Base-by-base conservation (phyloP, 2,797 vertebrate genomes). In the Rallus crepitans region DNA sequence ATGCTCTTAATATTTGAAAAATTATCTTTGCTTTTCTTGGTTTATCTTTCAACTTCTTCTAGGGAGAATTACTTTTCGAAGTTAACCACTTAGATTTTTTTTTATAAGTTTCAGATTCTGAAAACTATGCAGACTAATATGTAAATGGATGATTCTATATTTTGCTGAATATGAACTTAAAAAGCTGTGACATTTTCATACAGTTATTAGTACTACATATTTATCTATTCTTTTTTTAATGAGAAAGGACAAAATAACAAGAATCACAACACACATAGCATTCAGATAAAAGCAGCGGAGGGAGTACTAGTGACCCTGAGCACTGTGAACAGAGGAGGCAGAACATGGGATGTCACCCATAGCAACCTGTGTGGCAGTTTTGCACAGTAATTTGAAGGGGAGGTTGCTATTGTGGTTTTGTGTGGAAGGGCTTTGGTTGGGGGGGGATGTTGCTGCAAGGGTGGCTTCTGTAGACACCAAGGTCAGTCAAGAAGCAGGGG, bases 251-350 rank as follows among this genome's bases (percentile, higher is more conserved):
- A 76, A 82, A 63, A 78, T 30, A 75, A 21, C 9, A 63, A 70
- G 28, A 61, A 68, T n/a, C 31, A 31, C 1, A 1, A 7, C 3
- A 45, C 20, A 37, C 4, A 33, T 5, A 52, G 1, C 12, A 52
- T 52, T 15, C 24, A 50, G 50, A 50, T 15, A 50, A 50, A 50
- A 27, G 50, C 50, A 25, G 50, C 25, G 4, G 13, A 27, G 50
- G 25, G 50, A 50, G 50, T 15, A 15, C 50, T 27, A 27, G 25
- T 8, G 14, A 52, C 50, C 50, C 24, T 25, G 25, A 52, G 50
- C 8, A 9, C 50, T 52, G 14, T 15, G 14, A 52, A 52, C 25
- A 52, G 50, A 27, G 50, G 24, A 8, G 50, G 50, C 50, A 52
- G 50, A 52, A 25, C 50, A 27, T 9, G 12, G 50, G 13, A 25